phyloP scores from a whole-genome alignment of 2,113 vertebrate species.

The Asarcornis scutulata region DNA sequence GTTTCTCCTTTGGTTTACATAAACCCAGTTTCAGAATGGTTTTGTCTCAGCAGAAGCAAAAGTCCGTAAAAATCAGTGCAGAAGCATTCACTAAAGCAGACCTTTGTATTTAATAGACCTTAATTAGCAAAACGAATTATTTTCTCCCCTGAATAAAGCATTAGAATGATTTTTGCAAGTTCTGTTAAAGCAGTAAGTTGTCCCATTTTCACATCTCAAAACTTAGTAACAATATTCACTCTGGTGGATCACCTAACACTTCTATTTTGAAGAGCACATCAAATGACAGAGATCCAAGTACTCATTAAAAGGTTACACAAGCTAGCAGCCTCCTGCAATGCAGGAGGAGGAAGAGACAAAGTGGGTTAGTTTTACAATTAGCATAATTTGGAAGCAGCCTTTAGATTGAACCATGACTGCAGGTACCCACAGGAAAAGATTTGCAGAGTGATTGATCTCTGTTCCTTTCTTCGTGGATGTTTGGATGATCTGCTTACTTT shows the following conservation, averaged over 20 bases:
- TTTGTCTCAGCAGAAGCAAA: neutral
- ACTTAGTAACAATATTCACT: neutral
- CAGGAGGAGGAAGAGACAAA: neutral
- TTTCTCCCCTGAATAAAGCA: neutral
- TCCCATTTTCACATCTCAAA: neutral
- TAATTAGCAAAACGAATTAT: neutral
- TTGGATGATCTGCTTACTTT: neutral
- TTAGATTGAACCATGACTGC: neutral
- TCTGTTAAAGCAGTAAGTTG: neutral
- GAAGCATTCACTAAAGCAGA: neutral
- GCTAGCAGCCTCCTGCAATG: neutral
- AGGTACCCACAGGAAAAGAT: neutral
- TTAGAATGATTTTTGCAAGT: neutral
- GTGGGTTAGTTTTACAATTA: neutral
- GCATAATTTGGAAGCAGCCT: neutral
- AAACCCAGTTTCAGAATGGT: neutral
- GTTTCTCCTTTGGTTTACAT: neutral
- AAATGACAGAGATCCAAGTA: neutral
- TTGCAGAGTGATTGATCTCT: neutral
- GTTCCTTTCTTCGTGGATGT: neutral
- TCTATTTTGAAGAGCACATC: neutral
- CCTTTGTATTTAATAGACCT: neutral
- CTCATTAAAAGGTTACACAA: neutral
- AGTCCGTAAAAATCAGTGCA: neutral
- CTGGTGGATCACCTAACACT: neutral